Evolutionary conservation across 2,113 vertebrate species (phyloP), one percentile per base, ranked within the genome.

Genomic region (Stercorarius parasiticus): DNA sequence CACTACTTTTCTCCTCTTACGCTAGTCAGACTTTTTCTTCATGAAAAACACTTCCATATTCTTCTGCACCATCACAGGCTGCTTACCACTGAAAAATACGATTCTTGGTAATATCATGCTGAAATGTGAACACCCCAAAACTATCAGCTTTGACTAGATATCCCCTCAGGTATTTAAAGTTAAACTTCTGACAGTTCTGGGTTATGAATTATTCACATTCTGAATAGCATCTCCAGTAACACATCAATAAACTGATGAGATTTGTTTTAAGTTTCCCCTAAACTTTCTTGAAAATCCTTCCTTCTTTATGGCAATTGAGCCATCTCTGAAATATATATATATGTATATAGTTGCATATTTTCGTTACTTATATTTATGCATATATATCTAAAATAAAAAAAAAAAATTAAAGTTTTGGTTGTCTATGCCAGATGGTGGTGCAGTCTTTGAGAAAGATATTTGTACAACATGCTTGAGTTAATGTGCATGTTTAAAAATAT

Each of bases 191-290:
- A 86, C 71, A 83, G 38, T 85, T 83, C 65, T 86, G 36, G 17
- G 12, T 61, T 83, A 82, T 95, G 56, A 94, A 95, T 96, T 96
- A 96, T 96, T 98, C 78, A 93, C 80, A 93, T 62, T 76, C 67
- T 91, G 52, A 87, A 62, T 74, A 96, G 36, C n/a, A 92, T 93
- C 27, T 92, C 70, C 79, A 87, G 55, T 73, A 95, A 77, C 47
- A 88, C 30, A 95, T 96, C 71, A 97, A 62, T 87, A 93, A 93
- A 88, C 21, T 74, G 38, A 53, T 91, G 43, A 65, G 30, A 80
- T 74, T 90, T 73, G 49, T 79, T 97, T 95, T 72, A 95, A 55
- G 11, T 90, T 96, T 88, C 38, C 50, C 30, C 49, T n/a, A 70
- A 94, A 95, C 14, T 72, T 74, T 67, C 42, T 91, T 73, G 32